Evolutionary conservation across 2,797 vertebrate genomes (phyloP).

Genomic region (Ficedula albicollis): DNA sequence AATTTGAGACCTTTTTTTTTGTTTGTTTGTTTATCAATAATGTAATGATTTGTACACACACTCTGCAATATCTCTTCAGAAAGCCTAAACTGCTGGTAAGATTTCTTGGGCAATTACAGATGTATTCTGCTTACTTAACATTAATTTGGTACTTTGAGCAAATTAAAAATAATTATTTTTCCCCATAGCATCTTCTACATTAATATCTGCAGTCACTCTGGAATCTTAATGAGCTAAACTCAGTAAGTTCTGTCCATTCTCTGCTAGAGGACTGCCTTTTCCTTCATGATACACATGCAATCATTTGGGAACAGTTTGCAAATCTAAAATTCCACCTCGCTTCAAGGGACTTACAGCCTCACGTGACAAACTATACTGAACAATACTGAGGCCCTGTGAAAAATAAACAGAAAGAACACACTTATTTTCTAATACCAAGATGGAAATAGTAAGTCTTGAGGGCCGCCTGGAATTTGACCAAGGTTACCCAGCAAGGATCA

Average conservation of each 20-base stretch:
- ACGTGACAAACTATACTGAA: slow-evolving; percentile 26
- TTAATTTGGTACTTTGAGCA: slow-evolving; percentile 19
- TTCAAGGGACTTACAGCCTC: slow-evolving; percentile 42
- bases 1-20: background rate
- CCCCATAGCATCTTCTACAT: slow-evolving; percentile 21
- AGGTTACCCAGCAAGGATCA: slow-evolving; percentile 53
- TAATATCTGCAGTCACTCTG: background rate
- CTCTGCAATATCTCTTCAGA: slow-evolving; percentile 15
- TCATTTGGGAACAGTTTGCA: background rate
- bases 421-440: slow-evolving; percentile 39
- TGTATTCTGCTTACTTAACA: slow-evolving; percentile 28
- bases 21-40: slow-evolving; percentile 9
- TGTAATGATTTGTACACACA: background rate
- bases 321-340: slow-evolving; percentile 34
- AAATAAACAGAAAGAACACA: slow-evolving; percentile 31
- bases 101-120: slow-evolving; percentile 29
- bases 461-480: slow-evolving; percentile 43
- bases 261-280: background rate
- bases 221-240: slow-evolving; percentile 40
- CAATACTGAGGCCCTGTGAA: slow-evolving; percentile 21
- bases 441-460: slow-evolving; percentile 35
- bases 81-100: slow-evolving; percentile 2
- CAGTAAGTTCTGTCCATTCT: background rate
- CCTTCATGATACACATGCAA: background rate
- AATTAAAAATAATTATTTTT: slow-evolving; percentile 51